Evolutionary conservation across 2,888 invertebrate species (phyloP).

Genomic region (Trichogramma dendrolimi): DNA sequence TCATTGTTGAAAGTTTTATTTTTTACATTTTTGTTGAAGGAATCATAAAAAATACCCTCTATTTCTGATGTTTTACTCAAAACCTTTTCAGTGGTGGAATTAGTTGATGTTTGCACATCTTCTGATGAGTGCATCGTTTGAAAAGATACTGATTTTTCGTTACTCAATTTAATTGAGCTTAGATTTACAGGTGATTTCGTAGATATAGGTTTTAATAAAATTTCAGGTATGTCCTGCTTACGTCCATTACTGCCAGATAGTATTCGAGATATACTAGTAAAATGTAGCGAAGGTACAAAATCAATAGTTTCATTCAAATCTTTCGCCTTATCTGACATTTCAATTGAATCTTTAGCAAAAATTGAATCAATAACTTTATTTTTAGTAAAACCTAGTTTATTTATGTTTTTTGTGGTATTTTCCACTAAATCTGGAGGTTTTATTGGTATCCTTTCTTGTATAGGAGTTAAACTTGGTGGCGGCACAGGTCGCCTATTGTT

Average conservation of each 20-base stretch:
- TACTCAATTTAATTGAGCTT: slow-evolving; percentile 53
- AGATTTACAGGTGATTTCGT: slow-evolving; percentile 47
- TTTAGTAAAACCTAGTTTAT: slow-evolving; percentile 32
- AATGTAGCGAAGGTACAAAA: slow-evolving; percentile 68
- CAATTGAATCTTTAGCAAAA: slow-evolving; percentile 11
- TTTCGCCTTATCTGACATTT: slow-evolving; percentile 17
- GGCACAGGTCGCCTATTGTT: slow-evolving; percentile 66
- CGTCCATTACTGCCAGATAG: slow-evolving; percentile 81
- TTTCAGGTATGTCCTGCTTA: slow-evolving; percentile 76
- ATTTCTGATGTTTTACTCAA: slow-evolving; percentile 33
- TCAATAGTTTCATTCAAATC: slow-evolving; percentile 53
- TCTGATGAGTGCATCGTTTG: slow-evolving; percentile 28
- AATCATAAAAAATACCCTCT: slow-evolving; percentile 37
- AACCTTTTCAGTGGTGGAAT: slow-evolving; percentile 48
- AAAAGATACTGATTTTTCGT: slow-evolving; percentile 35
- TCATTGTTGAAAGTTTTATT: not conserved
- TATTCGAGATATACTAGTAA: slow-evolving; percentile 80
- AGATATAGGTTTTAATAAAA: slow-evolving; percentile 57
- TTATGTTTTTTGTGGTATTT: slow-evolving; percentile 37
- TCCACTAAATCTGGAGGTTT: slow-evolving; percentile 62
- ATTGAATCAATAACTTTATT: slow-evolving; percentile 25
- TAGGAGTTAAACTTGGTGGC: slow-evolving; percentile 77
- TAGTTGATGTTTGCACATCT: slow-evolving; percentile 33
- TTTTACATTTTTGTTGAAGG: slow-evolving; percentile 40
- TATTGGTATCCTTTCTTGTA: slow-evolving; percentile 79